phyloP scores from a whole-genome alignment of 2,113 vertebrate species.

The Ameiurus melas region DNA sequence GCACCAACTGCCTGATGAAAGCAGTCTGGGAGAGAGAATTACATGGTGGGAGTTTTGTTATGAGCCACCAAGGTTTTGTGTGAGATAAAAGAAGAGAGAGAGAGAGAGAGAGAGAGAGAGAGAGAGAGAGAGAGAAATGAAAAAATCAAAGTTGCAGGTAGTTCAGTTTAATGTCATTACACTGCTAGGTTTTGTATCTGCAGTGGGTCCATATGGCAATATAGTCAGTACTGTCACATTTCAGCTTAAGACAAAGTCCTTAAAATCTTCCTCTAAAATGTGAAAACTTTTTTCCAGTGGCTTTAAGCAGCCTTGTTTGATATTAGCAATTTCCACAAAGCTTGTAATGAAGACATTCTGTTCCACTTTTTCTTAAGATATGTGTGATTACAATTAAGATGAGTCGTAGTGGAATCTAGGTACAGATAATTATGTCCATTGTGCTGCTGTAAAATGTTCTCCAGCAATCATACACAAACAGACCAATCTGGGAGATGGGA shows the following conservation, averaged over 20 bases:
- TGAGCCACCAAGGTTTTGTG: slow-evolving; percentile 65
- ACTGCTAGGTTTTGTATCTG: slow-evolving; percentile 69
- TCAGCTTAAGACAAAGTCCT: slow-evolving; percentile 46
- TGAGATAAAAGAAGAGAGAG: slow-evolving; percentile 40
- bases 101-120: slow-evolving; percentile 54
- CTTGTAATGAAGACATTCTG: slow-evolving; percentile 62
- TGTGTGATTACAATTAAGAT: slow-evolving; percentile 74
- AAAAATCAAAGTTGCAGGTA: slow-evolving; percentile 70
- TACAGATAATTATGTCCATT: slow-evolving; percentile 63
- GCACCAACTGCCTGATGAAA: slow-evolving; percentile 74
- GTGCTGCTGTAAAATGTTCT: slow-evolving; percentile 55
- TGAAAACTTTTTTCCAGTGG: slow-evolving; percentile 50
- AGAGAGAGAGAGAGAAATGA: slow-evolving; percentile 64
- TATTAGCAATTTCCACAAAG: slow-evolving; percentile 69
- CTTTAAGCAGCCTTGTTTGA: slow-evolving; percentile 68
- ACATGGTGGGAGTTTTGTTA: slow-evolving; percentile 74
- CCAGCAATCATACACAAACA: slow-evolving; percentile 50
- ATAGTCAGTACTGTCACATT: slow-evolving; percentile 61
- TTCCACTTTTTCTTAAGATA: slow-evolving; percentile 61
- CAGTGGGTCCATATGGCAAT: slow-evolving; percentile 56
- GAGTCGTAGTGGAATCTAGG: slow-evolving; percentile 55
- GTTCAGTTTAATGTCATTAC: slow-evolving; percentile 73
- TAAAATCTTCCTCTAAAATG: slow-evolving; percentile 60
- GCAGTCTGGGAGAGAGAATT: slow-evolving; percentile 69
- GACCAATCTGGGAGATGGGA: slow-evolving; percentile 48